A percentile compares a stretch with the other conserved stretches of the same genome.
Evolutionary conservation across 1,140 invertebrate genomes (phyloP).

Genomic region (Pararge aegeria): DNA sequence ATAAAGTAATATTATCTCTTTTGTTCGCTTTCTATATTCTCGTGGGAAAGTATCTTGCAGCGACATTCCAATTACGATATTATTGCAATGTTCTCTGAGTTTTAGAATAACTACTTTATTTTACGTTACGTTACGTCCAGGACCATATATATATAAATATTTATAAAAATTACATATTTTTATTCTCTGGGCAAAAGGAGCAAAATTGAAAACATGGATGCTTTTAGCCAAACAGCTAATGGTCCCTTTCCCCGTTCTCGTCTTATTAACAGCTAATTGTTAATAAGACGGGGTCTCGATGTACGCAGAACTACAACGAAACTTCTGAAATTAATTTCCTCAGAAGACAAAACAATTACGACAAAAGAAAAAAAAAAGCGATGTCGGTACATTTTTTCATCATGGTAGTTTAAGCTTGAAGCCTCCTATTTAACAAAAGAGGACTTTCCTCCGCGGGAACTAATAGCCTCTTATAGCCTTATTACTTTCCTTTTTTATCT

Average conservation of each 20-base stretch:
- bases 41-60: neutral
- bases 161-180: no score
- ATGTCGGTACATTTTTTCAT: conserved; percentile 6
- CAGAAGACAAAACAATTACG: neutral
- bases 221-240: no score
- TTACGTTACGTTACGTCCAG: no score
- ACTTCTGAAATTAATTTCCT: conserved; percentile 1
- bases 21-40: neutral
- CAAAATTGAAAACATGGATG: no score
- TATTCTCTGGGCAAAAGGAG: no score
- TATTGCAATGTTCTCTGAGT: neutral
- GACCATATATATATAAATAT: no score
- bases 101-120: neutral
- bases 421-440: conserved; percentile 15
- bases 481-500: conserved; percentile 23
- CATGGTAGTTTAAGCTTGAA: conserved; percentile 13
- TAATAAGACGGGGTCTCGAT: no score
- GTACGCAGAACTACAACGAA: no score
- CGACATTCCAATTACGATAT: neutral
- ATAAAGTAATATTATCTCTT: neutral
- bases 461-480: conserved; percentile 17
- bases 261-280: no score
- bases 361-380: neutral
- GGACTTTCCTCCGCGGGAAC: conserved; percentile 14
- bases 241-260: no score